A percentile compares a stretch with the other conserved stretches of the same genome.
phyloP scores from a whole-genome alignment of 2,797 vertebrate genomes.

The Calcarius lapponicus region DNA sequence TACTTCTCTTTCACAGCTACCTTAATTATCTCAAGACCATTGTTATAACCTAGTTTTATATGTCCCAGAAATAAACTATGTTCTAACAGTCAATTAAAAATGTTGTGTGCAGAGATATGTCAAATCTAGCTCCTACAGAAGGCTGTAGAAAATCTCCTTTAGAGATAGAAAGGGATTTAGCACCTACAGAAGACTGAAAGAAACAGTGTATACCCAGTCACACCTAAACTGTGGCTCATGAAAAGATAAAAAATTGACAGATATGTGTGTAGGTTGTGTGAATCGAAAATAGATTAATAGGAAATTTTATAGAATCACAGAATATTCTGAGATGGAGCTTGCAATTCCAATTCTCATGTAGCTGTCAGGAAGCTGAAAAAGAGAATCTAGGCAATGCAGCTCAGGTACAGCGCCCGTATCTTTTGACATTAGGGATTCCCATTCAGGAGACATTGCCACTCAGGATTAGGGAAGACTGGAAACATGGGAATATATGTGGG shows the following conservation, averaged over 20 bases:
- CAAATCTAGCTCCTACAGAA: background rate
- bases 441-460: background rate
- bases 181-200: background rate
- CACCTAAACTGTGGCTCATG: background rate
- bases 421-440: background rate
- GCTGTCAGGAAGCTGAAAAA: background rate
- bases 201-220: background rate
- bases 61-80: background rate
- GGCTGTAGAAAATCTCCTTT: background rate
- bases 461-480: background rate
- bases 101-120: background rate
- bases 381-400: background rate
- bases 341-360: background rate
- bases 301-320: background rate
- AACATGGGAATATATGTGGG: background rate
- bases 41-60: background rate
- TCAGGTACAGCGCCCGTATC: background rate
- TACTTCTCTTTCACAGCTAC: background rate
- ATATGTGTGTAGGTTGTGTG: background rate
- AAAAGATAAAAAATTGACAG: background rate
- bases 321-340: background rate
- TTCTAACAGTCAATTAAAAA: background rate
- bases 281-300: background rate
- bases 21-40: background rate
- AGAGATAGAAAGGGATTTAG: background rate